Percentiles rank a stretch among this genome's conserved stretches.
Evolutionary conservation across 2,797 vertebrate genomes (phyloP).

Genomic region (Agapornis canus): DNA sequence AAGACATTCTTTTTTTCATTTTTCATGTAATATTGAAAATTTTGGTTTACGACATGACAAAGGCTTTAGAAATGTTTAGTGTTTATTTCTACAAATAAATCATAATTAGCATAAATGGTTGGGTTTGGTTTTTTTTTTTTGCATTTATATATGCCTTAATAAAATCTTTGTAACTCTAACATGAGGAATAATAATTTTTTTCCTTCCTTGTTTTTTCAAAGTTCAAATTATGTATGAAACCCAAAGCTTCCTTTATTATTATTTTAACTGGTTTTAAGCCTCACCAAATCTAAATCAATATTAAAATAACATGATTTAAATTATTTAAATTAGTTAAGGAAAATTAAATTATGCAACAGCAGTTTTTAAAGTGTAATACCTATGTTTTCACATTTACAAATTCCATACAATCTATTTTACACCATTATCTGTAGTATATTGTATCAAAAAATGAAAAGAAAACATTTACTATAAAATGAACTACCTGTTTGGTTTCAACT

Average conservation of each 20-base stretch:
- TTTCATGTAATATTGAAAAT: not conserved
- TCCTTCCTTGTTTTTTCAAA: not conserved
- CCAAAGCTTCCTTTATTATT: not conserved
- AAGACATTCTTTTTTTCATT: constrained; percentile 12
- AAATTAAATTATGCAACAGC: not conserved
- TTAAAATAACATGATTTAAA: not conserved
- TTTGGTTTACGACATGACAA: not conserved
- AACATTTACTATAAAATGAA: not conserved
- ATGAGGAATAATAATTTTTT: not conserved
- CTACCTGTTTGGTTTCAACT: not conserved
- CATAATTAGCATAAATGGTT: not conserved
- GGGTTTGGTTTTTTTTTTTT: no score
- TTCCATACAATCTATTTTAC: not conserved
- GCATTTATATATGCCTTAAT: not conserved
- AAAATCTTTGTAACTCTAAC: not conserved
- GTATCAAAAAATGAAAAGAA: not conserved
- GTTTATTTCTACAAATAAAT: not conserved
- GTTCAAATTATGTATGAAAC: not conserved
- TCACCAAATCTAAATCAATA: not conserved
- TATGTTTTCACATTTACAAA: not conserved
- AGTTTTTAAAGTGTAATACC: not conserved
- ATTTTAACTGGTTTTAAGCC: fast-evolving
- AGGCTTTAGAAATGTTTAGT: not conserved
- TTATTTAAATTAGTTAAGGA: not conserved
- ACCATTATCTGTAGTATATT: not conserved